Percentiles rank a stretch among this genome's conserved stretches.
These are phyloP conservation scores for Saccostrea cuccullata DNA, from an alignment of 1,140 invertebrate genomes.

Conservation along the genomic window DNA sequence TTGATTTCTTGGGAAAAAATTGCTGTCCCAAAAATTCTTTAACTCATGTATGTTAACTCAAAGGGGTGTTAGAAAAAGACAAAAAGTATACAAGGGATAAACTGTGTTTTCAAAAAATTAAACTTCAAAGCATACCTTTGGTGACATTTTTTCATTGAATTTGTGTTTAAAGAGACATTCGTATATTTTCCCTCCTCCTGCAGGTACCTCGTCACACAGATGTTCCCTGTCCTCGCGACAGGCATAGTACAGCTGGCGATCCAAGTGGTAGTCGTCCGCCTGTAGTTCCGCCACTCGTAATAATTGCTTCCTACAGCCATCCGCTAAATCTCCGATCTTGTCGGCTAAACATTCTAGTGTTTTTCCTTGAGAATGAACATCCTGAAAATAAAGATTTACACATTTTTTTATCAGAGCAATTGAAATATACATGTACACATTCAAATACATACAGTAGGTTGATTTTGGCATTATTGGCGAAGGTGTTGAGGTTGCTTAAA, in stretches of 20 bases:
- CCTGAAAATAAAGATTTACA: background rate
- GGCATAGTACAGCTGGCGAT: slow-evolving; percentile 92
- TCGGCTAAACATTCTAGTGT: slow-evolving; percentile 92
- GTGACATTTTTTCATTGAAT: slow-evolving; percentile 84
- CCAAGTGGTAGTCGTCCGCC: slow-evolving; percentile 93
- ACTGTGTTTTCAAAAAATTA: no score
- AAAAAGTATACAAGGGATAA: no score
- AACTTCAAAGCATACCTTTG: slow-evolving; percentile 74
- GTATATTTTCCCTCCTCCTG: slow-evolving; percentile 88
- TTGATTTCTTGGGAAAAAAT: no score
- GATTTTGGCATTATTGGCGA: no score
- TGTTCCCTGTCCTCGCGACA: slow-evolving; percentile 90
- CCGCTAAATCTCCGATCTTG: slow-evolving; percentile 71
- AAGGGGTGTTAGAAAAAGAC: no score
- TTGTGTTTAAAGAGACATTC: slow-evolving; percentile 92
- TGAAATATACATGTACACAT: no score
- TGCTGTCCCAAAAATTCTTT: no score
- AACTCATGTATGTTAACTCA: no score
- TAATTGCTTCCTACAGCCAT: slow-evolving; percentile 87
- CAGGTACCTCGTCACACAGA: slow-evolving; percentile 80
- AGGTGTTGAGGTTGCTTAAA: no score
- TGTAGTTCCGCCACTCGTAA: slow-evolving; percentile 92
- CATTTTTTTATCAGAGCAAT: no score
- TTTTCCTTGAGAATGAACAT: slow-evolving; percentile 86
- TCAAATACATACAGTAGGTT: no score